phyloP scores from a whole-genome alignment of 2,888 invertebrate genomes.

The Drosophila picticornis region DNA sequence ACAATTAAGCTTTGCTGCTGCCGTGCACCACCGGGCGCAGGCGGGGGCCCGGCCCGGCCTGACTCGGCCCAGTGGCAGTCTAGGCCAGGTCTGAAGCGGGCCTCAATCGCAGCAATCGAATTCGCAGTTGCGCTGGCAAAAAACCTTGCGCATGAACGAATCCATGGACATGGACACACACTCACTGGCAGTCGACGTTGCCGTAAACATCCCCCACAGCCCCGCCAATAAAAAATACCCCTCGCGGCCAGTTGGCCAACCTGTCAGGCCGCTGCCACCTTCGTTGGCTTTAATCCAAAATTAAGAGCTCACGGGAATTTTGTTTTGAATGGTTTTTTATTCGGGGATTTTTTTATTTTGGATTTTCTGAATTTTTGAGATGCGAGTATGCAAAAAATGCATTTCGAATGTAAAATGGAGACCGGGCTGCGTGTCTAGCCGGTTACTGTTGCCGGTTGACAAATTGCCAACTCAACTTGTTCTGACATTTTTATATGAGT shows the following conservation, averaged over 20 bases:
- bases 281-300: constrained; percentile 22
- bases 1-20: constrained; percentile 43
- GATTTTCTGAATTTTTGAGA: constrained; percentile 48
- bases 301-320: constrained; percentile 68
- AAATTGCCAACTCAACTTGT: constrained; percentile 78
- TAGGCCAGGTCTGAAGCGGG: constrained; percentile 29
- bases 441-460: constrained; percentile 69
- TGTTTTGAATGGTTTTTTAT: constrained; percentile 11
- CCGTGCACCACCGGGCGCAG: constrained; percentile 20
- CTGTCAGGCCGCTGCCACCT: constrained; percentile 7
- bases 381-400: constrained; percentile 66
- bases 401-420: constrained; percentile 70
- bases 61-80: constrained; percentile 39
- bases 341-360: constrained; percentile 20
- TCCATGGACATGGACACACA: constrained; percentile 82
- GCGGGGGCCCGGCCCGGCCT: constrained; percentile 32
- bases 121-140: constrained; percentile 45
- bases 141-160: constrained; percentile 85
- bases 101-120: constrained; percentile 37
- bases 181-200: constrained; percentile 31
- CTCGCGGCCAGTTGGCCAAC: constrained; percentile 13
- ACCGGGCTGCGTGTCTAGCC: constrained; percentile 67
- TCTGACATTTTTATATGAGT: constrained; percentile 74
- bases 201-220: constrained; percentile 8
- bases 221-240: neutral